phyloP scores from a whole-genome alignment of 2,888 invertebrate species.

The Cryptosula pallasiana region DNA sequence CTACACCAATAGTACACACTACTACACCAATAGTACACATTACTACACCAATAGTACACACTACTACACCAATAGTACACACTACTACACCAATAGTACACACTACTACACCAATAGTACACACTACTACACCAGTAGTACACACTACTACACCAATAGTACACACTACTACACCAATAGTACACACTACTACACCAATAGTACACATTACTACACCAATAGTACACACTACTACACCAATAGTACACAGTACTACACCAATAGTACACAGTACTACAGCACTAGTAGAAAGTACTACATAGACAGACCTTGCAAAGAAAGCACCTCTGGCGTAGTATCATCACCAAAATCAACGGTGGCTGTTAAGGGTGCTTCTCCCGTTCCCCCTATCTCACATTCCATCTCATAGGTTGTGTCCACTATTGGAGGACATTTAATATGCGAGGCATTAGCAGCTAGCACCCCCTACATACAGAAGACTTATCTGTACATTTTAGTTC shows the following conservation, averaged over 20 bases:
- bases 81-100: background rate
- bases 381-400: constrained; percentile 17
- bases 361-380: background rate
- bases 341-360: background rate
- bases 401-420: constrained; percentile 19
- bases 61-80: background rate
- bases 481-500: too few relatives aligned
- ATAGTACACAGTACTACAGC: background rate
- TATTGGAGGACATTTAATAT: background rate
- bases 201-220: background rate
- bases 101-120: background rate
- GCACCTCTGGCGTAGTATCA: background rate
- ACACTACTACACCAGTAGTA: background rate
- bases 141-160: background rate
- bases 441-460: background rate
- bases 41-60: background rate
- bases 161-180: too few relatives aligned
- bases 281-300: background rate
- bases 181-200: background rate
- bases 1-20: background rate
- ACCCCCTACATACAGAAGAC: constrained; percentile 1
- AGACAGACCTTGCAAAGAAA: background rate
- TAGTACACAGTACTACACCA: background rate
- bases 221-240: background rate
- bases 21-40: background rate